Evolutionary conservation across 2,113 vertebrate species (phyloP).

Genomic region (Grammomys dolichurus): DNA sequence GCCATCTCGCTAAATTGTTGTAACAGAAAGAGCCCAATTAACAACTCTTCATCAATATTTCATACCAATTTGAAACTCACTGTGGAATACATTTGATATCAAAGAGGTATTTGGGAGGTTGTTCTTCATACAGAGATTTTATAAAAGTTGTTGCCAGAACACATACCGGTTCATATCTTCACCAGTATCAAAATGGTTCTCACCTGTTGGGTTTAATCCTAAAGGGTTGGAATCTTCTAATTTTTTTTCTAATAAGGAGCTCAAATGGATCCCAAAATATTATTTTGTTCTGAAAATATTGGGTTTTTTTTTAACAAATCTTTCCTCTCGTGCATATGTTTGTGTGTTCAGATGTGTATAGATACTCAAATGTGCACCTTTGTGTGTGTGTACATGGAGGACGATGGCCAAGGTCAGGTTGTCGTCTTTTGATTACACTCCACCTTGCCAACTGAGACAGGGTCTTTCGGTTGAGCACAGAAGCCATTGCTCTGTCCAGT

Average conservation of each 20-base stretch:
- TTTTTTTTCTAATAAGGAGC: constrained; percentile 72
- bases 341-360: background rate
- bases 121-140: constrained; percentile 80
- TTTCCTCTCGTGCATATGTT: background rate
- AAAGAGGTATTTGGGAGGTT: constrained; percentile 78
- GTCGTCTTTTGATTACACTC: too few species aligned
- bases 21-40: constrained; percentile 77
- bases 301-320: background rate
- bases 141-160: constrained; percentile 75
- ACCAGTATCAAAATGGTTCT: constrained; percentile 61
- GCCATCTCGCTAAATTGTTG: constrained; percentile 71
- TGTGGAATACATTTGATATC: constrained; percentile 74
- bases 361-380: background rate
- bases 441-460: background rate
- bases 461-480: background rate
- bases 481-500: background rate
- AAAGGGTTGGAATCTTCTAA: constrained; percentile 77
- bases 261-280: constrained; percentile 58
- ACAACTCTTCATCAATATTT: constrained; percentile 74
- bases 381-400: too few species aligned
- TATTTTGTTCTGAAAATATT: constrained; percentile 29
- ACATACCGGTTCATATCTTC: constrained; percentile 74
- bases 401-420: background rate
- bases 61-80: constrained; percentile 78
- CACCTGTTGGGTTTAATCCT: constrained; percentile 74